Conservation (phyloP, 2,888 invertebrate species). For the Noctuana brunneofusca region DNA sequence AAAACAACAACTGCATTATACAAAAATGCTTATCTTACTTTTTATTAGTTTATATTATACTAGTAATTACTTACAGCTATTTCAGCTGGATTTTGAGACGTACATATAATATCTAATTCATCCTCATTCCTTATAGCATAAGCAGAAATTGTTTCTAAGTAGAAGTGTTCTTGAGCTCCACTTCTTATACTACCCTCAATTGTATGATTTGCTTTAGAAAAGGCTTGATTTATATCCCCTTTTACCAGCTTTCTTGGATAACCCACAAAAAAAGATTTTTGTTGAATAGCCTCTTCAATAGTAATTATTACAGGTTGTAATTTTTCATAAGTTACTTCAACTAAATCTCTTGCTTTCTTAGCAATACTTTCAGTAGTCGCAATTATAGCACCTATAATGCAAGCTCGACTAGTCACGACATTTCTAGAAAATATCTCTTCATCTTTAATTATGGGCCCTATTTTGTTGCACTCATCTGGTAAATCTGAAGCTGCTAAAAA, state of each 20-base stretch:
- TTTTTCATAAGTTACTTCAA: conserved; percentile 90
- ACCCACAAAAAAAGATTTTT: conserved; percentile 85
- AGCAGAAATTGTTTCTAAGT: conserved; percentile 89
- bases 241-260: conserved; percentile 80
- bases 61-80: conserved; percentile 77
- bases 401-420: conserved; percentile 89
- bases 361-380: conserved; percentile 90
- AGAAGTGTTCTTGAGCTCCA: conserved; percentile 95
- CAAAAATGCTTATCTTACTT: no score
- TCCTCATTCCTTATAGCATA: conserved; percentile 88
- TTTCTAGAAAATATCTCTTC: conserved; percentile 91
- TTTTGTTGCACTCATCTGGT: conserved; percentile 83
- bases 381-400: conserved; percentile 90
- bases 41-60: no score
- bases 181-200: conserved; percentile 87
- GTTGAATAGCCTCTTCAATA: conserved; percentile 92
- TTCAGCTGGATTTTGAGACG: conserved; percentile 91
- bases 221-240: conserved; percentile 86
- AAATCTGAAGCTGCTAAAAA: conserved; percentile 91
- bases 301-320: conserved; percentile 90
- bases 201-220: conserved; percentile 85
- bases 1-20: no score
- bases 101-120: conserved; percentile 91
- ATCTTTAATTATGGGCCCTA: conserved; percentile 89
- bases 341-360: conserved; percentile 89